Evolutionary conservation across 2,797 vertebrate genomes (phyloP), one percentile per base, ranked within the genome.

Genomic region (Sebastes trivittatus): DNA sequence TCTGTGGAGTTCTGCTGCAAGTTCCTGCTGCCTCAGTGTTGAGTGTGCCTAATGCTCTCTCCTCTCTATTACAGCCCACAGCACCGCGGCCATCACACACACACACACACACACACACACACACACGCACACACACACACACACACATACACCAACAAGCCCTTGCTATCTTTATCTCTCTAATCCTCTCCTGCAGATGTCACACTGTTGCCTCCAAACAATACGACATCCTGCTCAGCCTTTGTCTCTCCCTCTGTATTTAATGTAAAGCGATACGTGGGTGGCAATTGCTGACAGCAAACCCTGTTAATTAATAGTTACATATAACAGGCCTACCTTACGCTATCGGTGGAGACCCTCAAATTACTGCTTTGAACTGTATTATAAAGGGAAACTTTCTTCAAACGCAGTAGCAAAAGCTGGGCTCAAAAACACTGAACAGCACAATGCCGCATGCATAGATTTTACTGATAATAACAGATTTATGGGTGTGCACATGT

Each of bases 11-110:
- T 92, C 68, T 89, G 82, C 89, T 61, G 84, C 91, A 92, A 92
- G 92, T 92, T 94, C 90, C 91, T 91, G 92, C 90, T 91, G 88
- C 91, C 89, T 92, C 88, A 75, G 76, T 74, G 87, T 89, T 83
- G 93, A 90, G 92, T 95, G 94, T 95, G 94, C 91, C 89, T 87
- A 83, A 93, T 90, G 87, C 80, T 80, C 87, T 78, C 67, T 92
- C 82, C 64, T 76, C 88, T 93, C 92, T 68, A 95, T 95, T 95
- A 95, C 87, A 92, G 88, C 81, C 82, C 75, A 75, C 89, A 74
- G 59, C 78, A 71, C 87, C 36, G 52, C 18, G 1, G 63, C 77
- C 49, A 52, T 52, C 49, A 49, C 81, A 78, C 58, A 73, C 52
- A 78, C 72, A 66, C 49, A 66, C 61, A 36, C 76, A 69, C 22